Evolutionary conservation across 2,888 invertebrate species (phyloP), one percentile per base, ranked within the genome.

Genomic region (Netelia virgata): DNA sequence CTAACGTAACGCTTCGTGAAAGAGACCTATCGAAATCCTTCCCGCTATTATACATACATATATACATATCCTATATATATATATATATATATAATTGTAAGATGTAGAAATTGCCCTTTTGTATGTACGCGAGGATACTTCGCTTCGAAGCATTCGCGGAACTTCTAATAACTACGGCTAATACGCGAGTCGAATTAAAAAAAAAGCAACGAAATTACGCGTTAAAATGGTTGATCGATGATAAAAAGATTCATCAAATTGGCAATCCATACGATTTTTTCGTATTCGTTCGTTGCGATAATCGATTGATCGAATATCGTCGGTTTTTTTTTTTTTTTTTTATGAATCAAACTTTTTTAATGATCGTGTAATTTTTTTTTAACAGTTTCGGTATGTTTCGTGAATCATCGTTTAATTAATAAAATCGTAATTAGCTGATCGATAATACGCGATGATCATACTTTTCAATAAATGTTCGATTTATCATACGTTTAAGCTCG

Each of bases 1-100:
- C 90, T 92, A 92, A 92, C 91, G 90, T 90, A 90, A 89, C 88
- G 88, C 90, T 91, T 90, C 88, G 88, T 85, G 83, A 84, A 84
- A 83, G 82, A 82, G 78, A 83, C 87, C 87, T 82, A 87, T 87
- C 82, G 84, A 87, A 85, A 74, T 57, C 61, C 70, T 23, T 28
- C 41, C 20, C 16, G 1, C 59, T 59, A 14, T 18, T 68, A 68
- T 11, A 55, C 14, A 72, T 14, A 47, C 0, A 47, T 47, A 47
- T 11, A 14, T 47, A 47, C 11, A 47, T 47, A 14, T n/a, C n/a
- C n/a, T 18, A 47, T 66, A 66, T 8, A 53, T 28, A 70, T 36
- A 36, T 36, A 36, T 36, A 36, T 36, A 36, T 47, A 47, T 47
- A 14, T 47, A 47, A 14, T 14, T 47, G 8, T 18, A 47, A 59